phyloP scores from a whole-genome alignment of 2,113 vertebrate species.

The Rallus limicola region DNA sequence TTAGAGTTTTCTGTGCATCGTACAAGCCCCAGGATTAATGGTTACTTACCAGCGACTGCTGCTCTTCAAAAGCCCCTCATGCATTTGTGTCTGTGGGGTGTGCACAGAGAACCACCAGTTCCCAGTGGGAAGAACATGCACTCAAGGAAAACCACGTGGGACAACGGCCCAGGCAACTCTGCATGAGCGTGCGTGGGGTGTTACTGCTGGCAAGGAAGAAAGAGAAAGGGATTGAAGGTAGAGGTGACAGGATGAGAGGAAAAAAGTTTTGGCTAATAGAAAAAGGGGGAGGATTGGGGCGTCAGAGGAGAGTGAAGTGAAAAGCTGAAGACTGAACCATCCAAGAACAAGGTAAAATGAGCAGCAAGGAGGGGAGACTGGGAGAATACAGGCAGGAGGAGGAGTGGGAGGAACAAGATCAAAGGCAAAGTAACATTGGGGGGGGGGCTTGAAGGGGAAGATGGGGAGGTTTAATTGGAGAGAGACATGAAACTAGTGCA shows the following conservation, averaged over 20 bases:
- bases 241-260: neutral
- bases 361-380: neutral
- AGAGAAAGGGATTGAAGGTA: neutral
- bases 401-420: neutral
- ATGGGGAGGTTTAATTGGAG: neutral
- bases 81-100: neutral
- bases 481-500: neutral
- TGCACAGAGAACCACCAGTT: neutral
- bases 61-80: neutral
- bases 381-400: neutral
- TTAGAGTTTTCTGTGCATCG: neutral
- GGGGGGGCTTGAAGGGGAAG: neutral
- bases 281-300: neutral
- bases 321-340: neutral
- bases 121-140: neutral
- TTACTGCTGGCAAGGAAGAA: neutral
- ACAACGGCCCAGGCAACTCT: neutral
- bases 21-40: neutral
- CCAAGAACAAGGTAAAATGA: neutral
- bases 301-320: neutral
- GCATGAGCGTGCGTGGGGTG: fast-evolving
- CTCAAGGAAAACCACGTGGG: neutral
- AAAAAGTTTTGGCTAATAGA: neutral
- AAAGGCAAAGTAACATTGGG: neutral
- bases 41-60: neutral